Evolutionary conservation across 2,797 vertebrate genomes (phyloP), one percentile per base, ranked within the genome.

Genomic region (Rhadinocentrus ornatus): DNA sequence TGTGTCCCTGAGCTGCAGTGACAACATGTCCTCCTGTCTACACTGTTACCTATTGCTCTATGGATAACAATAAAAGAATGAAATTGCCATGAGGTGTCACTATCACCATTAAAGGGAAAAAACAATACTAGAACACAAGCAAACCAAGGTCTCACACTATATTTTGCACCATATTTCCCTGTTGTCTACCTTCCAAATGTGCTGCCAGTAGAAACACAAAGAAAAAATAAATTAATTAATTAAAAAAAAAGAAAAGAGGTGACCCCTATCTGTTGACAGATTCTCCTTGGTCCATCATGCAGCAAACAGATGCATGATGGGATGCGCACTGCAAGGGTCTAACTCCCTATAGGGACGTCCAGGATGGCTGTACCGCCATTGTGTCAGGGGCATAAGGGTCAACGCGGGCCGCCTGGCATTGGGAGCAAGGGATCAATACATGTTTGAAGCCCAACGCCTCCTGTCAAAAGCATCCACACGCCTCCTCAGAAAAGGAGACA

Each of bases 1-100:
- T 2, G 13, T 74, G 74, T 85, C 78, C 75, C 70, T 60, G 75
- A 85, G 77, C 78, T 1, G 11, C 74, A 69, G 85, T 78, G 87
- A 82, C 88, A 86, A 86, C 80, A 63, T 83, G 83, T 86, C 79
- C 84, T 73, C 81, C 79, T 84, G 83, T 88, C 88, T 82, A 71
- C 81, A 31, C 69, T 75, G 84, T 88, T 81, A 76, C 80, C 72
- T 80, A 31, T 57, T 57, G 69, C 44, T 77, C 52, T 56, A 75
- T 22, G 71, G 56, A 66, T 50, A 71, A 59, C 56, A 32, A 52
- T 6, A n/a, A 55, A 32, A 37, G 56, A 63, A 7, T 56, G 53
- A 22, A 34, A 81, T 77, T 72, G 11, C 61, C 71, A 71, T 71
- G 71, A 22, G 20, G 2, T 1, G 20, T 48, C 18, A 20, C 46